Evolutionary conservation across 2,797 vertebrate species (phyloP), one percentile per base, ranked within the genome.

Genomic region (Lagocephalus sceleratus): DNA sequence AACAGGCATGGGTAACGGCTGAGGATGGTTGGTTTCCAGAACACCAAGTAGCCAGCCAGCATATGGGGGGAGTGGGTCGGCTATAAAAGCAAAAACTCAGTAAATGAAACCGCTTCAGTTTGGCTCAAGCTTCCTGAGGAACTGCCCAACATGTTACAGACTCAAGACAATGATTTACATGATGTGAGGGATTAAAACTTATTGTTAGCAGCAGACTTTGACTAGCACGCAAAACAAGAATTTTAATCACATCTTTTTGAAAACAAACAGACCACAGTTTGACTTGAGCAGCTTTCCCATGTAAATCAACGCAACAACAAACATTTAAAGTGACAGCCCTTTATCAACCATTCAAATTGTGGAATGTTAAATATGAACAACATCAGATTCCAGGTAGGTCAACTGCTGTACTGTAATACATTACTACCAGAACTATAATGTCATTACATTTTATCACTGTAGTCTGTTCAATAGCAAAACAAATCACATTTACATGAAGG

Each of bases 1-100:
- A 42, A 94, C 88, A 3, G 97, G 97, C 97, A 99, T 98, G 2
- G 97, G 97, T 47, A 99, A 81, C 0, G 97, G 94, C 68, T 98
- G 96, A 0, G 97, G 94, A 40, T 90, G 94, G 58, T 98, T 99
- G 66, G 91, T 93, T 73, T 99, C 97, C 51, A 96, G 89, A 15
- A 98, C 95, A 47, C 90, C 90, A 67, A 99, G 82, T 7, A 99
- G 81, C 97, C 97, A 99, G 55, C 94, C 93, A 16, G 94, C 94
- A 26, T 99, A 99, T 0, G 97, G 97, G 20, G 97, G 97, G 51
- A 97, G 86, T 0, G 95, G 96, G 79, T 98, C 97, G 70, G 90
- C 96, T 98, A 67, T 0, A 12, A 35, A 35, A 35, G 14, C 32
- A 35, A 12, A 35, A 12, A 35, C 3, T 14, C 32, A 35, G 32